These are phyloP conservation scores for Scaptodrosophila latifasciaeformis DNA, from an alignment of 2,888 invertebrate species.

Conservation along the genomic window DNA sequence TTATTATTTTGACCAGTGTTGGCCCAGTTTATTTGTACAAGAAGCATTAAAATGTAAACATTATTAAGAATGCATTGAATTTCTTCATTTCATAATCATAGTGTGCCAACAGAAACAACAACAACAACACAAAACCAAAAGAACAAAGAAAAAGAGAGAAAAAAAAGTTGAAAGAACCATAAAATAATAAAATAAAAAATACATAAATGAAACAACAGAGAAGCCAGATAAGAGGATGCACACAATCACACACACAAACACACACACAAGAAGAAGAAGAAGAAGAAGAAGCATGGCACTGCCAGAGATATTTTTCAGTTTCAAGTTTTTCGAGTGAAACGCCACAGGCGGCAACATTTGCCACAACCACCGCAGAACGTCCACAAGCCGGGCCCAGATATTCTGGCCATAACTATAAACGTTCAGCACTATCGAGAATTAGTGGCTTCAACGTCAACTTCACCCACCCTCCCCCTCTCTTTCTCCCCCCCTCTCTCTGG, in stretches of 20 bases:
- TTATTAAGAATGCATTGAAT: slow-evolving; percentile 48
- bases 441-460: too few species aligned
- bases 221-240: not conserved
- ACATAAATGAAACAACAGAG: not conserved
- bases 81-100: slow-evolving; percentile 47
- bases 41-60: too few species aligned
- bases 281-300: too few species aligned
- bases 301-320: not conserved
- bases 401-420: slow-evolving; percentile 8
- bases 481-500: too few species aligned
- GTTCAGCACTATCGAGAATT: not conserved
- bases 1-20: too few species aligned
- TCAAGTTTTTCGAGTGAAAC: not conserved
- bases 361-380: not conserved
- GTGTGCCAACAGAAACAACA: slow-evolving; percentile 11
- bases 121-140: slow-evolving; percentile 3
- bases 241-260: not conserved
- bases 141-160: slow-evolving; percentile 3
- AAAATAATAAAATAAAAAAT: not conserved
- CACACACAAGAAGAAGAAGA: too few species aligned
- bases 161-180: slow-evolving; percentile 9
- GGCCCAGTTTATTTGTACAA: too few species aligned
- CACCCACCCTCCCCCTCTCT: too few species aligned
- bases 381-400: too few species aligned
- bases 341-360: slow-evolving; percentile 6